A percentile compares a stretch with the other conserved stretches of the same genome.
Conservation (phyloP, 2,797 vertebrate genomes). For the Leptatherina wallacei region DNA sequence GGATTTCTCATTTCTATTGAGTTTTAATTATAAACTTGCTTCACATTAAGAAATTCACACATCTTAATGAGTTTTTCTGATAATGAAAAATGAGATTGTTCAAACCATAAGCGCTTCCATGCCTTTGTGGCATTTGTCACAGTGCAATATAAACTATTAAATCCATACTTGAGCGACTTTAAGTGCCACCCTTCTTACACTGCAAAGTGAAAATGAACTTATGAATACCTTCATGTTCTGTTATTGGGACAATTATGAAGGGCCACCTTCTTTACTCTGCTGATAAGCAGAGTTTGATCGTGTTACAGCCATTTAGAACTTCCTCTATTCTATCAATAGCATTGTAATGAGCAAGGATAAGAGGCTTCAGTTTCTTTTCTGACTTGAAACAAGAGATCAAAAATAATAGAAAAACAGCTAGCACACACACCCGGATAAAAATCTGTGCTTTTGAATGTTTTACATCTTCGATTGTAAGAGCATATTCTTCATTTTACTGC, state of each 20-base stretch:
- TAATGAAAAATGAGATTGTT: constrained; percentile 38
- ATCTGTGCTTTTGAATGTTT: not conserved
- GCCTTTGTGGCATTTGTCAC: constrained; percentile 24
- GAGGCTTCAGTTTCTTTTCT: constrained; percentile 5
- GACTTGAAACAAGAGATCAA: constrained; percentile 32
- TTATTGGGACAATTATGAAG: constrained; percentile 54
- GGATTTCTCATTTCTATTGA: constrained; percentile 14
- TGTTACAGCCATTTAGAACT: constrained; percentile 38
- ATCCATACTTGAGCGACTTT: constrained; percentile 31
- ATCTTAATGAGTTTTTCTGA: constrained; percentile 30
- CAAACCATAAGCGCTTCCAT: constrained; percentile 23
- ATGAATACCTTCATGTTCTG: constrained; percentile 51
- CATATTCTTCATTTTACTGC: not conserved
- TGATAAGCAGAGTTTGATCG: constrained; percentile 45
- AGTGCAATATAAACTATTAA: constrained; percentile 35
- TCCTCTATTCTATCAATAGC: constrained; percentile 42
- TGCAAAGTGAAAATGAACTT: constrained; percentile 52
- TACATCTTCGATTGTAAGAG: constrained; percentile 6
- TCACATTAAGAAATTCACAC: constrained; percentile 28
- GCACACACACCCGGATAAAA: not conserved
- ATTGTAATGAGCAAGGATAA: constrained; percentile 25
- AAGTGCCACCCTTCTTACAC: constrained; percentile 33
- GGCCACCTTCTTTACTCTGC: constrained; percentile 19
- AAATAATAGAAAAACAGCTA: constrained; percentile 28
- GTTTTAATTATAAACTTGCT: constrained; percentile 29